These are phyloP conservation scores for Formica exsecta DNA, from an alignment of 1,140 invertebrate genomes.

Conservation along the genomic window DNA sequence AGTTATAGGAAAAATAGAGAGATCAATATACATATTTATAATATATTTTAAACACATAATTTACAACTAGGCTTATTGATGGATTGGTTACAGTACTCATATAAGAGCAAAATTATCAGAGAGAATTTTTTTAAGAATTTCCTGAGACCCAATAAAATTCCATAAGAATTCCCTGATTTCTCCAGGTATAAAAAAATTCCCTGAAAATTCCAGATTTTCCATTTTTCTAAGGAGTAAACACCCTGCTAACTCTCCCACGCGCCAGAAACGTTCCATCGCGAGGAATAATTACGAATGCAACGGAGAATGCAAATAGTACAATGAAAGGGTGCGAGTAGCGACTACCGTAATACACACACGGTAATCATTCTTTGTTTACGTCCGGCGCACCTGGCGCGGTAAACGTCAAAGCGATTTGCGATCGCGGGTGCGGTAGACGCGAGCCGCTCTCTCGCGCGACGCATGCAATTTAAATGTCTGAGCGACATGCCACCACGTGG, in stretches of 20 bases:
- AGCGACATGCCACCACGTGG: slow-evolving; percentile 43
- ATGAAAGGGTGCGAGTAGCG: slow-evolving; percentile 28
- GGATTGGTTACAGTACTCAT: too few relatives aligned
- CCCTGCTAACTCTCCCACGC: not conserved
- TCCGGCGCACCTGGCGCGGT: slow-evolving; percentile 55
- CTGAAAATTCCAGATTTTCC: too few relatives aligned
- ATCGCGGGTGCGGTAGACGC: slow-evolving; percentile 14
- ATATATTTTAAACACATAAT: too few relatives aligned
- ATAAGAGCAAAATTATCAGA: too few relatives aligned
- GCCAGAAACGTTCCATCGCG: not conserved
- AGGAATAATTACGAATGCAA: slow-evolving; percentile 18
- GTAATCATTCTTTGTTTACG: slow-evolving; percentile 58
- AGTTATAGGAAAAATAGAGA: too few relatives aligned
- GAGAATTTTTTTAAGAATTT: too few relatives aligned
- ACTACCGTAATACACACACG: slow-evolving; percentile 41
- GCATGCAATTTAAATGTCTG: slow-evolving; percentile 51
- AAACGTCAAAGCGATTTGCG: slow-evolving; percentile 44
- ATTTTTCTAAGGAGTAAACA: too few relatives aligned
- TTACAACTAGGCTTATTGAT: too few relatives aligned
- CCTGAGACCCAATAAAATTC: too few relatives aligned
- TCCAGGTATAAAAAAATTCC: too few relatives aligned
- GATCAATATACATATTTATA: too few relatives aligned
- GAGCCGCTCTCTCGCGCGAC: not conserved
- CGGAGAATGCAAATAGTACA: slow-evolving; percentile 46
- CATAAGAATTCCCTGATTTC: too few relatives aligned